These are phyloP conservation scores for Agriopis marginaria DNA, from an alignment of 2,888 invertebrate genomes.

Conservation along the genomic window DNA sequence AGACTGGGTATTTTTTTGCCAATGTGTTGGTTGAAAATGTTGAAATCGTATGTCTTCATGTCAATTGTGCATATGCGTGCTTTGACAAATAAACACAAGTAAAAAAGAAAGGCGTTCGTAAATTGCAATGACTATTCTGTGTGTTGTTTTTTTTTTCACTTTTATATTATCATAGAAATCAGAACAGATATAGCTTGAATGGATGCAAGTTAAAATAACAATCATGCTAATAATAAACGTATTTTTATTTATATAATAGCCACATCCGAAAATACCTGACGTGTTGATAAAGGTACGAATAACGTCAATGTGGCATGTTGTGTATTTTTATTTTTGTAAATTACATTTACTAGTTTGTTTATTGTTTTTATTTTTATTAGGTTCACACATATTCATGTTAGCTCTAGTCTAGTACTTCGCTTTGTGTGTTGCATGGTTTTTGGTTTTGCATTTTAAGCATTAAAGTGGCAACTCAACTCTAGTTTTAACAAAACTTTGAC, in stretches of 20 bases:
- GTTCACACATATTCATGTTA: slow-evolving; percentile 78
- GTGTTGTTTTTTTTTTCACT: slow-evolving; percentile 52
- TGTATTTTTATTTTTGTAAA: slow-evolving; percentile 55
- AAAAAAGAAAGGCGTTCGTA: not conserved
- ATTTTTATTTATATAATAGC: slow-evolving; percentile 55
- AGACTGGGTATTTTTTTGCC: no score
- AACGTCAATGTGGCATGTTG: slow-evolving; percentile 66
- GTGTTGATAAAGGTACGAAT: slow-evolving; percentile 60
- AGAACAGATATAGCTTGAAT: slow-evolving; percentile 67
- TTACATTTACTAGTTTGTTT: slow-evolving; percentile 55
- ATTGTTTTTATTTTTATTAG: slow-evolving; percentile 32
- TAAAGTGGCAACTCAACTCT: not conserved
- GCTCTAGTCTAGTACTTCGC: slow-evolving; percentile 45
- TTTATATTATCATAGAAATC: slow-evolving; percentile 57
- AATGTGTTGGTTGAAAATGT: no score
- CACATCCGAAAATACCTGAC: slow-evolving; percentile 42
- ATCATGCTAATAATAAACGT: slow-evolving; percentile 71
- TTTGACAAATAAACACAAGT: not conserved
- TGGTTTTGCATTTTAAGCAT: slow-evolving; percentile 18
- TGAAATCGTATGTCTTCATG: no score
- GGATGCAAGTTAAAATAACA: slow-evolving; percentile 68
- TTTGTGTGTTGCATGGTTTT: slow-evolving; percentile 32
- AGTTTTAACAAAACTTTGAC: no score
- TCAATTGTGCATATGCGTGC: no score
- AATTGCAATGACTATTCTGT: slow-evolving; percentile 1